Conservation (phyloP, 2,113 vertebrate species). For the Dromiciops gliroides region DNA sequence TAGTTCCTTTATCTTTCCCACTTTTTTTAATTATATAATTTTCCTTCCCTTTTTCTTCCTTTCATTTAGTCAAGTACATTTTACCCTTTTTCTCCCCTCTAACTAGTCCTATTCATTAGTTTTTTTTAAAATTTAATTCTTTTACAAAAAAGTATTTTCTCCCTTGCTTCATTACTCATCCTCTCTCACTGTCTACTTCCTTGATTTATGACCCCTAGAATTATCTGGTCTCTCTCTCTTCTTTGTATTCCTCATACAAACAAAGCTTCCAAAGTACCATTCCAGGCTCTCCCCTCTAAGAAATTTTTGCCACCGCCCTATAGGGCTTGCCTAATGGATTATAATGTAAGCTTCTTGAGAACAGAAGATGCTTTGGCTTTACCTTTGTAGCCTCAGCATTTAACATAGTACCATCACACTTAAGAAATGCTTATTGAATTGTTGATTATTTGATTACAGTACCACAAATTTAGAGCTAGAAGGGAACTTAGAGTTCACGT, state of each 20-base stretch:
- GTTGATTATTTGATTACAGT: neutral
- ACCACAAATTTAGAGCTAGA: neutral
- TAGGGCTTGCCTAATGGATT: neutral
- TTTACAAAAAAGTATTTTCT: neutral
- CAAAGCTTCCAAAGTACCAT: neutral
- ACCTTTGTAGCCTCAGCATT: neutral
- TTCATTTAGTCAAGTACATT: neutral
- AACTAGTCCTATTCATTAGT: neutral
- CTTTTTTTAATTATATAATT: neutral
- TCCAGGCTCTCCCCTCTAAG: neutral
- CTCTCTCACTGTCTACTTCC: neutral
- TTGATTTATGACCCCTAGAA: neutral
- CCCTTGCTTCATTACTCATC: neutral
- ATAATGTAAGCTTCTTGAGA: neutral
- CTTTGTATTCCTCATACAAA: neutral
- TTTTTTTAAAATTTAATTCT: neutral
- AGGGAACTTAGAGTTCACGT: neutral
- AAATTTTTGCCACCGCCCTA: neutral
- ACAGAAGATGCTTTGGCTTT: neutral
- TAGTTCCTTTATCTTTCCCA: neutral
- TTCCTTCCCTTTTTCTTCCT: neutral
- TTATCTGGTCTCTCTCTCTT: neutral
- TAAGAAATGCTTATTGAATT: neutral
- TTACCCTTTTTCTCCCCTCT: neutral
- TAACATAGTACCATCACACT: neutral